Percentiles rank a stretch among this genome's conserved stretches.
Evolutionary conservation across 2,113 vertebrate genomes (phyloP).

Genomic region (Catharus minimus): DNA sequence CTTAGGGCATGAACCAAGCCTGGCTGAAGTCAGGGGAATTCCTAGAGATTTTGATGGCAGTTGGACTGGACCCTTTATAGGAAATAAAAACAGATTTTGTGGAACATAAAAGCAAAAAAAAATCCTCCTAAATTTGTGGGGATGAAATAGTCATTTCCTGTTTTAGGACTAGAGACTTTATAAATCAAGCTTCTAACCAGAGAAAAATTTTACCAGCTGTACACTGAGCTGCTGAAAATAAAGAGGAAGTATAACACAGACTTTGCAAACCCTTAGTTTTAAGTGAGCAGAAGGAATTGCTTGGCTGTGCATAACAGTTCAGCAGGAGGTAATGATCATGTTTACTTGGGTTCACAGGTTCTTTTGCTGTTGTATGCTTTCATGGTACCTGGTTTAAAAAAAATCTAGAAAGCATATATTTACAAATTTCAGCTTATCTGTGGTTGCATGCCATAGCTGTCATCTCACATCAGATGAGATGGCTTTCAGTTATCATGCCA

Average conservation of each 20-base stretch:
- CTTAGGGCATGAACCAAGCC: constrained; percentile 13
- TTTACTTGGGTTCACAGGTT: constrained; percentile 58
- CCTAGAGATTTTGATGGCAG: constrained; percentile 16
- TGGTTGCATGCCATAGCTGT: constrained; percentile 63
- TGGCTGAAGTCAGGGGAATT: constrained; percentile 30
- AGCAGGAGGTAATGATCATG: constrained; percentile 17
- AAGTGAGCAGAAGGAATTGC: neutral
- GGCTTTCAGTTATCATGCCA: constrained; percentile 49
- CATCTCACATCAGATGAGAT: constrained; percentile 56
- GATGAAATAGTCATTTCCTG: constrained; percentile 64
- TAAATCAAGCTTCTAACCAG: constrained; percentile 45
- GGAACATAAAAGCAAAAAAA: constrained; percentile 51
- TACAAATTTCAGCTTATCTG: constrained; percentile 53
- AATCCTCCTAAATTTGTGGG: constrained; percentile 41
- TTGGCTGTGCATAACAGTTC: neutral
- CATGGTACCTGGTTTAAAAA: constrained; percentile 22
- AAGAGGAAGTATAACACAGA: neutral
- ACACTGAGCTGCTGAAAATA: neutral
- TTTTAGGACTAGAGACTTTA: constrained; percentile 47
- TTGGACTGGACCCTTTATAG: constrained; percentile 9
- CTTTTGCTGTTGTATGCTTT: constrained; percentile 50
- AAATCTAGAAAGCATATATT: constrained; percentile 40
- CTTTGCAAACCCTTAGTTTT: neutral
- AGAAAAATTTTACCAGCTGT: constrained; percentile 61
- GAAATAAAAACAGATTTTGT: constrained; percentile 54